Base-by-base conservation (phyloP, 2,888 invertebrate genomes). In the Alsophila aescularia region DNA sequence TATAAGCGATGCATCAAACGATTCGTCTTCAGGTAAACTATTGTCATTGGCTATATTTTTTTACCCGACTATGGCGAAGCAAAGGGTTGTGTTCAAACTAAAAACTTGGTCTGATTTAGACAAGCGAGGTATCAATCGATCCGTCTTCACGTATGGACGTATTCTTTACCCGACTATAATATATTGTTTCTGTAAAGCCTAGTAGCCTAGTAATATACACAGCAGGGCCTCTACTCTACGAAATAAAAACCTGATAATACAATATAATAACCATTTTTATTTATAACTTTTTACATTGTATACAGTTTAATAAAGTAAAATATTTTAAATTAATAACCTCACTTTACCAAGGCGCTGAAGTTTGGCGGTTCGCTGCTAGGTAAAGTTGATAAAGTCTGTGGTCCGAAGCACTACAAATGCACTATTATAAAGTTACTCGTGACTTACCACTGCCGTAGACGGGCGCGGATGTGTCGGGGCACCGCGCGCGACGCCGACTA, bases 361-460 rank as follows among this genome's bases (percentile, higher is more conserved):
- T 8, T 16, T 34, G 57, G 24, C 18, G 42, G 36, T 34, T 50
- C 55, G 35, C 51, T 43, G 27, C 52, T 39, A 15, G 31, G 12
- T n/a, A 31, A 32, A 35, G 42, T 13, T 44, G 16, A 55, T n/a
- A 50, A 7, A 47, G 53, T 58, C 50, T 51, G 18, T 35, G 31
- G 32, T 32, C 53, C 31, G 65, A 62, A 72, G 59, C 82, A 86
- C 83, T 83, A 86, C 75, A 75, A 79, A 81, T 78, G 76, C 85
- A 89, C 85, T 83, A 87, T 73, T 72, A 77, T 72, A 79, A 80
- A 77, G 67, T 76, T 81, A 86, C 81, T 75, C 83, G 79, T 60
- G 79, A 90, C 90, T 90, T 90, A 90, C 90, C 90, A 78, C 83
- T 70, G 77, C 62, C 21, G 44, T 35, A 14, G 58, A 24, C 18